Evolutionary conservation across 2,888 invertebrate species (phyloP).

Genomic region (Hyalella azteca): DNA sequence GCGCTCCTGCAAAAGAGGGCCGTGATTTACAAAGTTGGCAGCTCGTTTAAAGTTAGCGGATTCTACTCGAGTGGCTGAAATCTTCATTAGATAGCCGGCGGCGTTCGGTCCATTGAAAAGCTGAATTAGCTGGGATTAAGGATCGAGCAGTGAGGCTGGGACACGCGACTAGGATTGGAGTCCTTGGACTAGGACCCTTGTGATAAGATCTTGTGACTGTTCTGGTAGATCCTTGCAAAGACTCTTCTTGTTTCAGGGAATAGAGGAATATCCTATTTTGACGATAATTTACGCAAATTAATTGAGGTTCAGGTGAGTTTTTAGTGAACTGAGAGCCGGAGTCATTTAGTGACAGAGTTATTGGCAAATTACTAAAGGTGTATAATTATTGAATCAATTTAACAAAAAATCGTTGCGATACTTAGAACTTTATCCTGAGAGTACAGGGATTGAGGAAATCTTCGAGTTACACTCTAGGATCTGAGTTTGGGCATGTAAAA

Average conservation of each 20-base stretch:
- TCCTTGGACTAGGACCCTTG: background rate
- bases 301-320: too few relatives aligned
- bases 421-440: too few relatives aligned
- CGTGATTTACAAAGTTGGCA: slow-evolving; percentile 36
- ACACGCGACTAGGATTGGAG: background rate
- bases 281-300: too few relatives aligned
- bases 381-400: too few relatives aligned
- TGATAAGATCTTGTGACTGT: background rate
- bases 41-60: slow-evolving; percentile 23
- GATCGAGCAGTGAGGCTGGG: background rate
- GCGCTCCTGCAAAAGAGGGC: background rate
- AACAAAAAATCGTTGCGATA: too few relatives aligned
- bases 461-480: too few relatives aligned
- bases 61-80: slow-evolving; percentile 6
- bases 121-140: background rate
- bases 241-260: background rate
- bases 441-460: too few relatives aligned
- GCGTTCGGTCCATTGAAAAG: background rate
- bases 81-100: background rate
- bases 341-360: too few relatives aligned
- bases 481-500: too few relatives aligned
- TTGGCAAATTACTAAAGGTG: too few relatives aligned
- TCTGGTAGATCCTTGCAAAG: background rate
- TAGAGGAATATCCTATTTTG: background rate
- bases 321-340: too few relatives aligned